Conservation (phyloP, 2,113 vertebrate genomes). For the Pomatorhinus ruficollis region DNA sequence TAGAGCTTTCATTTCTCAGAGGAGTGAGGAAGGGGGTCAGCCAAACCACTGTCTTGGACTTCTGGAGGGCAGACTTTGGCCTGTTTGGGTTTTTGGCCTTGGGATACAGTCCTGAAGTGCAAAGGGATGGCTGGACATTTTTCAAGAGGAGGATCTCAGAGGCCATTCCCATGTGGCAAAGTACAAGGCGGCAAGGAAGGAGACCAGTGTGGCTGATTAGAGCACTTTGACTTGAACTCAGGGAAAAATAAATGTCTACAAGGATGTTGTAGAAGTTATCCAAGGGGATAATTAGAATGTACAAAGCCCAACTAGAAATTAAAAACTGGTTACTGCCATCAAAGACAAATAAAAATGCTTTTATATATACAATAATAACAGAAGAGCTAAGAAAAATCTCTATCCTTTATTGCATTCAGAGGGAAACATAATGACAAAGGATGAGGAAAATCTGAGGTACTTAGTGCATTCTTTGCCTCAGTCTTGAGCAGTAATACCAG, state of each 20-base stretch:
- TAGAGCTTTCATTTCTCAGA: background rate
- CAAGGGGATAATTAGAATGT: background rate
- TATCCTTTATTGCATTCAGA: background rate
- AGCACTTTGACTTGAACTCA: background rate
- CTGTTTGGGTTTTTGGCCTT: background rate
- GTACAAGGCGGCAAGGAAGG: accelerated
- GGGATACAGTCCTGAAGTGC: background rate
- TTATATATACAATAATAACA: background rate
- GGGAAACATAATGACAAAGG: background rate
- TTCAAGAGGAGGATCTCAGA: background rate
- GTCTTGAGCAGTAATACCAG: background rate
- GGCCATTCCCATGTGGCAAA: background rate
- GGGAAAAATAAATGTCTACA: background rate
- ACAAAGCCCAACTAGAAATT: background rate
- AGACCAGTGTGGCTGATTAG: background rate
- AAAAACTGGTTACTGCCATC: background rate
- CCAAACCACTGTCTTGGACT: background rate
- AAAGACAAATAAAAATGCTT: background rate
- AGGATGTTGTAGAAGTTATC: background rate
- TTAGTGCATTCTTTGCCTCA: background rate
- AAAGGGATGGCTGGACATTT: background rate
- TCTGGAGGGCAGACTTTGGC: background rate
- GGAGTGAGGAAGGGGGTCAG: background rate
- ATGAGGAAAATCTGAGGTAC: background rate
- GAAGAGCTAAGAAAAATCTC: background rate